Percentiles rank a stretch among this genome's conserved stretches.
Evolutionary conservation across 2,797 vertebrate species (phyloP).

Genomic region (Gallinago solitaria): DNA sequence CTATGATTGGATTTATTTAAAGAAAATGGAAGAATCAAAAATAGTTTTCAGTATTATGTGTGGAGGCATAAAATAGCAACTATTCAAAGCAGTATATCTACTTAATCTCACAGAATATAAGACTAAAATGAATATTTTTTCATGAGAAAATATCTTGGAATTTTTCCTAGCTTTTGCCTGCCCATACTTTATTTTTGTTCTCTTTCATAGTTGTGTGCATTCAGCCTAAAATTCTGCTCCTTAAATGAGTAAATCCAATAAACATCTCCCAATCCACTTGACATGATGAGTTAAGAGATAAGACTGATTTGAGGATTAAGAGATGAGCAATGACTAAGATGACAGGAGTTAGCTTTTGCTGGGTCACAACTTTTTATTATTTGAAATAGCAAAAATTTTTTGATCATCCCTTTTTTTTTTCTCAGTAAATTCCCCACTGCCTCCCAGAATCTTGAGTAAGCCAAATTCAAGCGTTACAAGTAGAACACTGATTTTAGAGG

Average conservation of each 20-base stretch:
- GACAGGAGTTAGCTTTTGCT: background rate
- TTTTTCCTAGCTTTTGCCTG: background rate
- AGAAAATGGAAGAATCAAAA: conserved; percentile 5
- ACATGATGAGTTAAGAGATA: background rate
- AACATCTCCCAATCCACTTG: background rate
- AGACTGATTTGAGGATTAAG: background rate
- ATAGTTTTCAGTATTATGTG: background rate
- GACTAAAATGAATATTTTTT: background rate
- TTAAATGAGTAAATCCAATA: background rate
- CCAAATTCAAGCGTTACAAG: background rate
- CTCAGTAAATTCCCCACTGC: background rate
- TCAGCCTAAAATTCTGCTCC: background rate
- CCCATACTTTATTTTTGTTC: background rate
- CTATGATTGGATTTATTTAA: background rate
- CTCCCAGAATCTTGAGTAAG: background rate
- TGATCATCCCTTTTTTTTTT: accelerated
- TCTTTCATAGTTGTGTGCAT: background rate
- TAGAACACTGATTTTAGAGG: background rate
- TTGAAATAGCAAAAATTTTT: background rate
- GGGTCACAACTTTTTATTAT: background rate
- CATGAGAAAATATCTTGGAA: background rate
- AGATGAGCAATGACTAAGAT: background rate
- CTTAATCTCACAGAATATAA: background rate
- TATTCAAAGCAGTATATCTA: background rate
- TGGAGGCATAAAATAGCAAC: background rate